Evolutionary conservation across 2,113 vertebrate genomes (phyloP), one percentile per base, ranked within the genome.

Genomic region (Sclerurus mexicanus): DNA sequence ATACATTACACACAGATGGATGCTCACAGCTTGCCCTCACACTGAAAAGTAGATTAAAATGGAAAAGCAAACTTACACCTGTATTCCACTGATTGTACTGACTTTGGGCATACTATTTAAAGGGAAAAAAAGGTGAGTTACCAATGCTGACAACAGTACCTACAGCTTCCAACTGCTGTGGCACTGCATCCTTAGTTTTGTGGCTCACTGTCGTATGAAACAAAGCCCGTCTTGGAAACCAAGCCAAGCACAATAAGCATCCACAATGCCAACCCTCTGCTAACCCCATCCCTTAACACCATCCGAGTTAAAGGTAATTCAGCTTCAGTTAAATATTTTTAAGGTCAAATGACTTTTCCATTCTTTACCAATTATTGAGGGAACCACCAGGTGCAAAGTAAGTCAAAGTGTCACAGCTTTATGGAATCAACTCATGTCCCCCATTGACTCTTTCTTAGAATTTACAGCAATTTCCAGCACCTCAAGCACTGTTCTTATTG

Each of bases 11-110:
- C 42, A 42, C 88, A 86, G 73, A 84, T 90, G 80, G 73, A 84
- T 93, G 80, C 77, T 88, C 86, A 87, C 80, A 94, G 87, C 80
- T 89, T 92, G 73, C 40, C 53, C 60, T 68, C 69, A 67, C 20
- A 23, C 17, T 28, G 56, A 60, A 63, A 91, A 82, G 66, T 5
- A 89, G 37, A 85, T 82, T 72, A 79, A 82, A 95, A 87, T 37
- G 37, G 39, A 95, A 78, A 17, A 59, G 69, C 52, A 75, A 81
- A 69, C 31, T 67, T 52, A 64, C 21, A 89, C 52, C 59, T 89
- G 66, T 44, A 53, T 59, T 64, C 19, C 25, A 59, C 0, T 47
- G 49, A 78, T 71, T 86, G 47, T 72, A 87, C 21, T 74, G 42
- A 81, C 39, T 47, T 12, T 3, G 4, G 20, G 35, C 5, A 37